These are phyloP conservation scores for Cryptomyrus ogoouensis DNA, from an alignment of 2,113 vertebrate genomes.

Conservation along the genomic window DNA sequence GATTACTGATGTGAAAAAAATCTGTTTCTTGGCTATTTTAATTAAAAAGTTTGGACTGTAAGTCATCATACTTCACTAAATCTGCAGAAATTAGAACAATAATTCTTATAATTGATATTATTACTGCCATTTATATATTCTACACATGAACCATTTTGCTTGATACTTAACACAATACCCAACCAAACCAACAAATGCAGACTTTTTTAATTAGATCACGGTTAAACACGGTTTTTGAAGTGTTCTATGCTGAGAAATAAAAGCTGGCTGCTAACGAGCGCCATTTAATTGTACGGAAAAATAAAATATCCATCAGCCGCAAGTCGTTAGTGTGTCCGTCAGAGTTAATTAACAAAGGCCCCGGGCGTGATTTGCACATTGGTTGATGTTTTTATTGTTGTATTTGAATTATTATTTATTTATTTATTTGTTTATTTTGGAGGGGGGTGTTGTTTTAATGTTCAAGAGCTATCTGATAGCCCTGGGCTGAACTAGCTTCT, in stretches of 20 bases:
- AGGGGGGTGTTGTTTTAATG: background rate
- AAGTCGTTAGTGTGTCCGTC: background rate
- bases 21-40: background rate
- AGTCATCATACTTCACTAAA: background rate
- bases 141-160: background rate
- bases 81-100: slow-evolving; percentile 1
- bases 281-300: background rate
- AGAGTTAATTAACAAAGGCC: background rate
- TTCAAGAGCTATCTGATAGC: background rate
- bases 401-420: background rate
- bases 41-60: background rate
- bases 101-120: background rate
- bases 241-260: background rate
- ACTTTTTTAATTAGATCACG: background rate
- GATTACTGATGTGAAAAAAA: background rate
- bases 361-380: background rate
- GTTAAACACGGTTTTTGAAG: background rate
- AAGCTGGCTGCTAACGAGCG: background rate
- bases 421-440: background rate
- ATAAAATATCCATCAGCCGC: background rate
- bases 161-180: background rate
- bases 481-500: background rate
- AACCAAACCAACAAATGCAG: too few relatives aligned
- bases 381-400: background rate
- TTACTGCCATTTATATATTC: background rate